Evolutionary conservation across 1,140 invertebrate genomes (phyloP).

Genomic region (Euwallacea similis): DNA sequence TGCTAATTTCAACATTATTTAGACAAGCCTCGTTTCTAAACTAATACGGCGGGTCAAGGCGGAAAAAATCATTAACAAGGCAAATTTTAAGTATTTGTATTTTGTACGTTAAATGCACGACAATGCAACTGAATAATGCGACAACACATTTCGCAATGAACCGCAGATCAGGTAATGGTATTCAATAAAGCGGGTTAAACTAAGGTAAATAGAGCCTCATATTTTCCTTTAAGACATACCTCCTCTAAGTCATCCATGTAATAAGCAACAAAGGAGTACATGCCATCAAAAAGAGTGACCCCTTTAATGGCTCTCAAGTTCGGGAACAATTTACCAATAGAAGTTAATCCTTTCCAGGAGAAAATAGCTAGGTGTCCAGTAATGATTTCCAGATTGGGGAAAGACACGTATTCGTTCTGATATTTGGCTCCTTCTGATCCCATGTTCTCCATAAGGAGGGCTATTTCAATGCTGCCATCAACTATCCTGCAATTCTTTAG

Average conservation of each 20-base stretch:
- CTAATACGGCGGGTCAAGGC: too few relatives aligned
- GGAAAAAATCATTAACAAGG: too few relatives aligned
- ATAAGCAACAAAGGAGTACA: slow-evolving; percentile 84
- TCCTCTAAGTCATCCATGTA: slow-evolving; percentile 60
- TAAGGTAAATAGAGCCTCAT: too few relatives aligned
- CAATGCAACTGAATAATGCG: too few relatives aligned
- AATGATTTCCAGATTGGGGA: slow-evolving; percentile 67
- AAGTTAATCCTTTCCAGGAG: slow-evolving; percentile 73
- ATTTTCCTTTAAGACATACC: slow-evolving; percentile 19
- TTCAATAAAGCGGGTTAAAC: too few relatives aligned
- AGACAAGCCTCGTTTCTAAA: too few relatives aligned
- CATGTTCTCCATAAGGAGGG: neutral
- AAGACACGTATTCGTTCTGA: slow-evolving; percentile 43
- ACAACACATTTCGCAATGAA: too few relatives aligned
- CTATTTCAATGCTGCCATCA: slow-evolving; percentile 6
- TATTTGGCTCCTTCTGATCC: neutral
- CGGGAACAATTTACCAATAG: slow-evolving; percentile 84
- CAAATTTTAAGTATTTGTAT: too few relatives aligned
- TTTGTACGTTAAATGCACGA: too few relatives aligned
- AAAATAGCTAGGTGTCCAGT: slow-evolving; percentile 74
- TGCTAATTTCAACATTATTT: too few relatives aligned
- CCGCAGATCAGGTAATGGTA: too few relatives aligned
- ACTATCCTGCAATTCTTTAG: slow-evolving; percentile 7
- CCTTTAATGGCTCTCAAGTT: slow-evolving; percentile 92
- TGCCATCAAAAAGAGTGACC: slow-evolving; percentile 78